Base-by-base conservation (phyloP, 2,797 vertebrate genomes). In the Onychomys torridus region DNA sequence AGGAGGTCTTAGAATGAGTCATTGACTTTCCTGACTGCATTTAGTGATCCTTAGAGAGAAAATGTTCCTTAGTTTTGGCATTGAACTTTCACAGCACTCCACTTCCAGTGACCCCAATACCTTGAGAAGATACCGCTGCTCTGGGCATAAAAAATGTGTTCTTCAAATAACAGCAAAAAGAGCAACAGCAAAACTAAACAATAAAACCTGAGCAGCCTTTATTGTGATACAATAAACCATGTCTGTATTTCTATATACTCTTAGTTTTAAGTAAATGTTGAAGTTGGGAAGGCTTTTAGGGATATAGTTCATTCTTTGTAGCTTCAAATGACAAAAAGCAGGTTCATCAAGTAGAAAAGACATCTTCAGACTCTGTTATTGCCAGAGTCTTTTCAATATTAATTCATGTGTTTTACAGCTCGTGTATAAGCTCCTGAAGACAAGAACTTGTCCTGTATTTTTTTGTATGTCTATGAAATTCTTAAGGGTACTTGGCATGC, bases 1-100 rank as follows among this genome's bases (percentile, higher is more conserved):
- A 95, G 87, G 93, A 90, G 77, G 92, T 91, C 93, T 97, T 96
- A 92, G 84, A 85, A 93, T 95, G 96, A 98, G 55, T 95, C 96
- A 97, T 61, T 92, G 93, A 85, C 81, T 96, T 97, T 90, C 46
- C 29, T 95, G 89, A 93, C 61, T 96, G 32, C 32, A 83, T 93
- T 95, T 97, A 92, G 91, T 91, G 81, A 93, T 85, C 93, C 73
- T 95, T 92, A 67, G 25, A 95, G 76, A 95, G 46, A 76, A 97
- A 93, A 77, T 94, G 40, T 93, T 97, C 87, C 86, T 29, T 94
- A 61, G 40, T 37, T 32, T 76, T 95, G 82, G 52, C 82, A 91
- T 37, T 96, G 90, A 67, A 86, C 27, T 37, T 90, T 90, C 90
- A 96, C 84, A 63, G 21, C 25, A 78, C 11, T 93, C 77, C 27